Evolutionary conservation across 2,888 invertebrate genomes (phyloP), one percentile per base, ranked within the genome.

Genomic region (Trissoscelio sp.): DNA sequence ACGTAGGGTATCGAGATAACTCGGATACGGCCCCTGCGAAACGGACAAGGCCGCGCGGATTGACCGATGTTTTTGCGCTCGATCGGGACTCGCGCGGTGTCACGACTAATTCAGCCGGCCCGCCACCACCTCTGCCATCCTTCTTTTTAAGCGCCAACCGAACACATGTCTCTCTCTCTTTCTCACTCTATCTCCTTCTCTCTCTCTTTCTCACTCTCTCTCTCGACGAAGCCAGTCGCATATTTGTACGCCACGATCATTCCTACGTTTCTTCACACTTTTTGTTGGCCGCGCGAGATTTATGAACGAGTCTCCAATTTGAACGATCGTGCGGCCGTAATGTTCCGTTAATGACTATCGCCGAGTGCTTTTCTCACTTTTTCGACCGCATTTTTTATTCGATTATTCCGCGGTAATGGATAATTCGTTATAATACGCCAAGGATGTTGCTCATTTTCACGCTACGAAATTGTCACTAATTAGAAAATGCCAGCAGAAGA

Each of bases 11-110:
- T 66, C 64, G 69, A 83, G 81, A 83, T 81, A 83, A 77, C 60
- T 44, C 70, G 42, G 14, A 55, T 75, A 74, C 73, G 34, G 74
- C 64, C 44, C 1, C 18, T 31, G 24, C 1, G 53, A 42, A 20
- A 4, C 7, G 42, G 28, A 57, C 66, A 58, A 39, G 66, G 75
- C 9, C 58, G 66, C 66, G 14, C 66, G 28, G 66, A 81, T 67
- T 72, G 77, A 80, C 60, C 78, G 79, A 83, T 86, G 86, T 85
- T 86, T 86, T 83, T 83, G 85, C 86, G 83, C 85, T 82, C 72
- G 79, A 78, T 83, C 85, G 77, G 84, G 83, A 83, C 64, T 20
- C 53, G 58, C 72, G 55, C 81, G 77, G 72, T 77, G 81, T 77
- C 77, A 48, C 77, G 77, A 69, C 81, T 81, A 81, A 77, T 81